Conservation (phyloP, 1,140 invertebrate genomes). For the Papilio xuthus region DNA sequence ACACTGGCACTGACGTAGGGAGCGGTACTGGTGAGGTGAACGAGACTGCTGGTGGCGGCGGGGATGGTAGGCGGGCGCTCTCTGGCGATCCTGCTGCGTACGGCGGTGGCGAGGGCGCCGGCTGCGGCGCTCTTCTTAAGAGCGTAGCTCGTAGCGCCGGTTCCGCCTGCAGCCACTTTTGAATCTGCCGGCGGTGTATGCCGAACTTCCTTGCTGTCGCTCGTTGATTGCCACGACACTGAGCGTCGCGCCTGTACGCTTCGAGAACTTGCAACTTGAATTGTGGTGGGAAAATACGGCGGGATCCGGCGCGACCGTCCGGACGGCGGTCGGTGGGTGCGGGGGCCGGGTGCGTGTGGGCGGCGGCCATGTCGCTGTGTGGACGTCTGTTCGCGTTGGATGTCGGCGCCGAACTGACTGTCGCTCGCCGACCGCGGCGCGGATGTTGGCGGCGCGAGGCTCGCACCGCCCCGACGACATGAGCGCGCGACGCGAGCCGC, state of each 20-base stretch:
- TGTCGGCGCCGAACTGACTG: constrained; percentile 79
- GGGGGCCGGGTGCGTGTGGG: constrained; percentile 72
- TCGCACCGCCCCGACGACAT: constrained; percentile 79
- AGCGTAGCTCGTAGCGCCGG: constrained; percentile 87
- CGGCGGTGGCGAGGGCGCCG: constrained; percentile 69
- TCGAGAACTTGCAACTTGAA: constrained; percentile 93
- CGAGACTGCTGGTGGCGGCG: constrained; percentile 61
- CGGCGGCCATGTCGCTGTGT: constrained; percentile 63
- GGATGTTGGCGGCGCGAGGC: constrained; percentile 83
- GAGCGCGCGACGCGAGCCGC: constrained; percentile 72
- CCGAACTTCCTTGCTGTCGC: constrained; percentile 93
- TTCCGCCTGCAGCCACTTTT: constrained; percentile 94
- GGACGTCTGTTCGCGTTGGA: constrained; percentile 68
- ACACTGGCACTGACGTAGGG: constrained; percentile 51
- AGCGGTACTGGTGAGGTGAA: constrained; percentile 70
- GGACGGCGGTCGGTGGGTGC: constrained; percentile 78
- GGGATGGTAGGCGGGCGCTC: constrained; percentile 70
- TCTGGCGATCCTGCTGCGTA: constrained; percentile 71
- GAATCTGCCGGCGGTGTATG: constrained; percentile 92
- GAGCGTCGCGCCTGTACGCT: constrained; percentile 90
- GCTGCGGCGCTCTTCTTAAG: constrained; percentile 74
- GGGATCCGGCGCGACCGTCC: constrained; percentile 84
- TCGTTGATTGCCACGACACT: constrained; percentile 92
- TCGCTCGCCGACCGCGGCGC: constrained; percentile 62
- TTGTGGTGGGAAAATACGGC: constrained; percentile 91